Base-by-base conservation (phyloP, 1,140 invertebrate species). In the Magallana gigas region DNA sequence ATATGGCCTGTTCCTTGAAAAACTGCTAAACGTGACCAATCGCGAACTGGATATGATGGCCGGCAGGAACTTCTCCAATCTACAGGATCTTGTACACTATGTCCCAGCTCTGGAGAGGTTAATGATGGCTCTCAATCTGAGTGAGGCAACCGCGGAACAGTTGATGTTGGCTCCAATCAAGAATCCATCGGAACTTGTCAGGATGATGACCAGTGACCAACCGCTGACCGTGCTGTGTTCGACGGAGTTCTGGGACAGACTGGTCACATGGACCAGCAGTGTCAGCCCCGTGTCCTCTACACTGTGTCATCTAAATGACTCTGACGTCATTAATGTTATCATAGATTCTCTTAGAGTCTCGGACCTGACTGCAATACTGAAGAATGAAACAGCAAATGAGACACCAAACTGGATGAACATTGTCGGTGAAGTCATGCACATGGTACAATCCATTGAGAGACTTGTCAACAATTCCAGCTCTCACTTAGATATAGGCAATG, bases 81-180 rank as follows among this genome's bases (percentile, higher is more conserved):
- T 76, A 48, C 68, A 76, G 23, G 68, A 76, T 4, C 23, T 76
- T 12, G 68, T 76, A 9, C 68, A 76, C 3, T 76, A 36, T 76
- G 68, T 76, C 68, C 68, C 68, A 9, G 68, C 68, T 12, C 29
- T 76, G 23, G 68, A 76, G 68, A 76, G 23, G 68, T 1, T 76
- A 29, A 76, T 76, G 68, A 29, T 76, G 23, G 68, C 68, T 9
- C 23, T 76, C 9, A 76, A 76, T 29, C 68, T 76, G 18, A 76
- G 68, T 76, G 23, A 76, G 57, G 81, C 56, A 2, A 83, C 48
- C 4, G 48, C 57, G 8, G 57, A 83, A 23, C 48, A 86, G 64
- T 18, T 92, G 12, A 12, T 89, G 18, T 16, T 36, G 16, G 84
- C 89, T 8, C 91, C 91, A 3, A 85, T 92, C 8, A 89, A 90